Evolutionary conservation across 2,797 vertebrate genomes (phyloP).

Genomic region (Epinephelus malabaricus): DNA sequence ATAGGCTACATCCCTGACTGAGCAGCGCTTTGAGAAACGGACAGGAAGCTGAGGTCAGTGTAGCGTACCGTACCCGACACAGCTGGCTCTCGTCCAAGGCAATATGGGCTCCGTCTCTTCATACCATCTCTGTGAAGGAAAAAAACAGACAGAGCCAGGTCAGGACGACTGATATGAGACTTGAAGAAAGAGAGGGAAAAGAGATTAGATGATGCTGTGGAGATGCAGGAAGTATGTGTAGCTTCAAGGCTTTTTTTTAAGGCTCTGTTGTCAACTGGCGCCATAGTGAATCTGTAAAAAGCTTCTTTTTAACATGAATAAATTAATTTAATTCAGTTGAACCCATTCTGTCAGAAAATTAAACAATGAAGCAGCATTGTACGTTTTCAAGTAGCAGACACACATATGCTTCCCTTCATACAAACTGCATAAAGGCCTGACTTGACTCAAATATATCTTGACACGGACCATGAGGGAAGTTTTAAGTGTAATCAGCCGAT

Average conservation of each 20-base stretch:
- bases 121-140: constrained; percentile 47
- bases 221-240: neutral
- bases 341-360: constrained; percentile 49
- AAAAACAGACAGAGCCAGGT: constrained; percentile 33
- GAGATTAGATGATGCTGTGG: neutral
- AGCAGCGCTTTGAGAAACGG: constrained; percentile 71
- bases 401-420: constrained; percentile 7
- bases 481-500: constrained; percentile 60
- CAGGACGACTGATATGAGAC: constrained; percentile 36
- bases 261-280: neutral
- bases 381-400: neutral
- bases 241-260: neutral
- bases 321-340: constrained; percentile 25
- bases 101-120: constrained; percentile 58
- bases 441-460: constrained; percentile 49
- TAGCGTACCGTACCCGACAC: constrained; percentile 68
- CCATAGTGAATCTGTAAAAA: constrained; percentile 17
- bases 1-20: constrained; percentile 67
- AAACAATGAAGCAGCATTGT: constrained; percentile 18
- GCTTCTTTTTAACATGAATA: constrained; percentile 28
- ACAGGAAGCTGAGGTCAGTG: constrained; percentile 64
- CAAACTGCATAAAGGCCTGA: constrained; percentile 13
- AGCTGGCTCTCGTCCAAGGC: constrained; percentile 67
- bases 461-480: constrained; percentile 48
- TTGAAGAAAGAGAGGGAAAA: constrained; percentile 19